Percentiles rank a stretch among this genome's conserved stretches.
These are phyloP conservation scores for Eulithis prunata DNA, from an alignment of 2,888 invertebrate species.

Conservation along the genomic window DNA sequence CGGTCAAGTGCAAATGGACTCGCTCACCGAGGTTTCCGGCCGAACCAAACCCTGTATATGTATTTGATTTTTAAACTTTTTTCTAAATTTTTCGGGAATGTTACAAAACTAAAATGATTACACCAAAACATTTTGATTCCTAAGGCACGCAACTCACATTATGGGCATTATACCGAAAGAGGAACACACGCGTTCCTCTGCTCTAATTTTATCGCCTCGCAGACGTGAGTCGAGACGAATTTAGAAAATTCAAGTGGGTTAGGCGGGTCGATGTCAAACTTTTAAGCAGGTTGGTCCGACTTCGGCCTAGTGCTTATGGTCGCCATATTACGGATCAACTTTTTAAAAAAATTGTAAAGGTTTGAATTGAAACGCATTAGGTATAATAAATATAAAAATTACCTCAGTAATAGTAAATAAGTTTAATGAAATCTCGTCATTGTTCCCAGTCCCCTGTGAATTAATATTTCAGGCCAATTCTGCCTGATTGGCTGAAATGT, in stretches of 20 bases:
- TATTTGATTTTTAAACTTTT: too few relatives aligned
- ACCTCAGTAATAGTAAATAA: not conserved
- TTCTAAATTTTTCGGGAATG: constrained; percentile 44
- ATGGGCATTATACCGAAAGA: constrained; percentile 51
- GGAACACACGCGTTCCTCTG: constrained; percentile 52
- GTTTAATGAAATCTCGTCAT: not conserved
- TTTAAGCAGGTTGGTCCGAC: constrained; percentile 35
- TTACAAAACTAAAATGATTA: constrained; percentile 53
- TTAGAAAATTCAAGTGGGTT: constrained; percentile 51
- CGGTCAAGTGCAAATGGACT: too few relatives aligned
- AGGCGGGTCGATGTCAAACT: constrained; percentile 45
- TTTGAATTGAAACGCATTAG: not conserved
- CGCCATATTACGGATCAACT: constrained; percentile 14
- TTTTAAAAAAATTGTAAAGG: not conserved
- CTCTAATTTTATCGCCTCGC: constrained; percentile 58
- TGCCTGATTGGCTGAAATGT: not conserved
- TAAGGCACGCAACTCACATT: constrained; percentile 60
- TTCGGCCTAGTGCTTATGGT: constrained; percentile 14
- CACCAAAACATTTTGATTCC: constrained; percentile 52
- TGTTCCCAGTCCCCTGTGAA: too few relatives aligned
- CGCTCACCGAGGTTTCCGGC: too few relatives aligned
- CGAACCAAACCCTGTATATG: too few relatives aligned
- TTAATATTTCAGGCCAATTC: not conserved
- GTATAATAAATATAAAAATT: too few relatives aligned
- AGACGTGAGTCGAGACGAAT: constrained; percentile 52